Percentiles rank a stretch among this genome's conserved stretches.
Evolutionary conservation across 2,888 invertebrate genomes (phyloP).

Genomic region (Cotesia congregata): DNA sequence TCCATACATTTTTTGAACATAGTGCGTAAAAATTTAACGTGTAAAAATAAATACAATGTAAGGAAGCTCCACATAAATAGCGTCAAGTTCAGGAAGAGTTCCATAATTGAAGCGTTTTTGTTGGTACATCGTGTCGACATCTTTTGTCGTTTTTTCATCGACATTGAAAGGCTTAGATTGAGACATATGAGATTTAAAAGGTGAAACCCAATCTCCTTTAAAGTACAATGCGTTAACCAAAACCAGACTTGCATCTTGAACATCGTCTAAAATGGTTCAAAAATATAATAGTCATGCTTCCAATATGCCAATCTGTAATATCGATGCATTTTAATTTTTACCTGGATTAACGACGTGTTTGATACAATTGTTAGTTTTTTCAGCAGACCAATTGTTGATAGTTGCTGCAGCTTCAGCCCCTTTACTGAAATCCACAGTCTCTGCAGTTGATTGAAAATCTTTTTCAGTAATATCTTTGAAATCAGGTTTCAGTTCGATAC

Average conservation of each 20-base stretch:
- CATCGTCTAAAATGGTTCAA: background rate
- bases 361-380: slow-evolving; percentile 86
- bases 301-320: background rate
- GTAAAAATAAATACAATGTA: slow-evolving; percentile 71
- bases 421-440: slow-evolving; percentile 75
- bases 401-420: slow-evolving; percentile 67
- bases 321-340: slow-evolving; percentile 36
- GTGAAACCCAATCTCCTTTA: slow-evolving; percentile 82
- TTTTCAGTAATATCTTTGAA: slow-evolving; percentile 72
- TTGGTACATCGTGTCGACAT: slow-evolving; percentile 82
- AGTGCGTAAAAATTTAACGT: too few relatives aligned
- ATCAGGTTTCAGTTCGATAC: slow-evolving; percentile 69
- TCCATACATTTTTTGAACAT: too few relatives aligned
- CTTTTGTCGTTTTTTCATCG: slow-evolving; percentile 72
- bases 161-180: slow-evolving; percentile 76
- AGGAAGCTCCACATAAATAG: slow-evolving; percentile 77
- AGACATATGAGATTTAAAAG: slow-evolving; percentile 77
- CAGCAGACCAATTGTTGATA: slow-evolving; percentile 87
- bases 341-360: slow-evolving; percentile 78
- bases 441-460: slow-evolving; percentile 73
- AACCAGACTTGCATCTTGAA: slow-evolving; percentile 76
- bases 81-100: slow-evolving; percentile 71
- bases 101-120: slow-evolving; percentile 72
- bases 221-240: slow-evolving; percentile 90
- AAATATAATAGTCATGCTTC: background rate